Percentiles rank a stretch among this genome's conserved stretches.
These are phyloP conservation scores for Rhagophthalmus giganteus DNA, from an alignment of 2,888 invertebrate species.

Conservation along the genomic window DNA sequence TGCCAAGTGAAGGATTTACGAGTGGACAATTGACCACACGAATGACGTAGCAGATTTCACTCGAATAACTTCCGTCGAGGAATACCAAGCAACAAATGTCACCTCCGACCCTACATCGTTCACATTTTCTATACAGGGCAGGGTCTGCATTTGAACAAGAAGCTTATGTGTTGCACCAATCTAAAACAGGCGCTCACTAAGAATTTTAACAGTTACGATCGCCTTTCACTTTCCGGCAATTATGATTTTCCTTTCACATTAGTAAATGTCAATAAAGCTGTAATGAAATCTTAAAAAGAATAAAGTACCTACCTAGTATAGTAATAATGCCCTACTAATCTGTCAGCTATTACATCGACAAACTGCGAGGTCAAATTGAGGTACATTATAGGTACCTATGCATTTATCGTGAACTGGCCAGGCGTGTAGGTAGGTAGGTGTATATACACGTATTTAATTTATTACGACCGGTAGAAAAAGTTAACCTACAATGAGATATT, in stretches of 20 bases:
- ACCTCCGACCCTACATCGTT: slow-evolving; percentile 12
- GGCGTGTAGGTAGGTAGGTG: too few species aligned
- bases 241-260: not conserved
- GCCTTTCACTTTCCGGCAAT: not conserved
- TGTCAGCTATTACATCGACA: slow-evolving; percentile 15
- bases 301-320: too few species aligned
- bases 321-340: too few species aligned
- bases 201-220: not conserved
- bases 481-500: slow-evolving; percentile 26
- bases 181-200: slow-evolving; percentile 2
- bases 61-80: slow-evolving; percentile 2
- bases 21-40: slow-evolving; percentile 30
- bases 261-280: not conserved
- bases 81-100: slow-evolving; percentile 8
- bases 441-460: slow-evolving; percentile 30
- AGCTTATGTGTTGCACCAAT: slow-evolving; percentile 1
- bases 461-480: slow-evolving; percentile 16
- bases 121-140: slow-evolving; percentile 10
- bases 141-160: slow-evolving; percentile 7
- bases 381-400: too few species aligned
- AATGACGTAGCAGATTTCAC: slow-evolving; percentile 27
- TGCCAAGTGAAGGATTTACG: slow-evolving; percentile 29
- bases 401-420: slow-evolving; percentile 27
- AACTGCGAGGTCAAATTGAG: slow-evolving; percentile 25
- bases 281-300: not conserved